phyloP scores from a whole-genome alignment of 2,888 invertebrate genomes.

The Zootermopsis nevadensis region DNA sequence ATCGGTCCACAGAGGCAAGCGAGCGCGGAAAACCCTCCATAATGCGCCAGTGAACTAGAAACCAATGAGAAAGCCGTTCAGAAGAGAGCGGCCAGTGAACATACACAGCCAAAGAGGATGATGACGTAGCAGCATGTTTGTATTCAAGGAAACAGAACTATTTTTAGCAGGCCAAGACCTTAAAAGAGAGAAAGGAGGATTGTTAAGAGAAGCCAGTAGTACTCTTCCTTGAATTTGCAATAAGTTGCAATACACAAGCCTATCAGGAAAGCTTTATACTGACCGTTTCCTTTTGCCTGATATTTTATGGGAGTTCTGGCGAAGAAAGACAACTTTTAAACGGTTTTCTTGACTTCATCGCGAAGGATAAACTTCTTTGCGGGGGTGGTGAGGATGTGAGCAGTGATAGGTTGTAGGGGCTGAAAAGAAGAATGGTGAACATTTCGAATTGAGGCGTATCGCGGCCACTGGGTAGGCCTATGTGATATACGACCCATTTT shows the following conservation, averaged over 20 bases:
- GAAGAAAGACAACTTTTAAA: conserved; percentile 45
- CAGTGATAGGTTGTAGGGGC: background rate
- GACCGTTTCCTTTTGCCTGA: conserved; percentile 40
- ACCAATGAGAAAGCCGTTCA: background rate
- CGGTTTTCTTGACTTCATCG: conserved; percentile 47
- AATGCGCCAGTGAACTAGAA: background rate
- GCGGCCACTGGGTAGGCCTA: background rate
- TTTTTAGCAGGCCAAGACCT: background rate
- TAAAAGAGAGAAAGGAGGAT: background rate
- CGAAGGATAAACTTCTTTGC: conserved; percentile 32
- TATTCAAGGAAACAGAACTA: background rate
- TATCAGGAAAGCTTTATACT: conserved; percentile 23
- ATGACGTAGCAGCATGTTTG: background rate
- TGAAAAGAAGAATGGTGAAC: conserved; percentile 1
- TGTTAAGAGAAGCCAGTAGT: background rate
- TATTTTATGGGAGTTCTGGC: conserved; percentile 45
- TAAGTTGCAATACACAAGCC: background rate
- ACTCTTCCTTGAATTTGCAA: background rate
- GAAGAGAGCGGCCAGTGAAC: background rate
- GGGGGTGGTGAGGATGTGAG: background rate
- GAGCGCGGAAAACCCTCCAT: background rate
- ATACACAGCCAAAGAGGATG: background rate
- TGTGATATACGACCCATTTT: conserved; percentile 16
- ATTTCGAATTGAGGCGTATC: conserved; percentile 37
- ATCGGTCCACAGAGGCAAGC: background rate